Conservation (phyloP, 1,140 invertebrate genomes). For the Lanistes nyassanus region DNA sequence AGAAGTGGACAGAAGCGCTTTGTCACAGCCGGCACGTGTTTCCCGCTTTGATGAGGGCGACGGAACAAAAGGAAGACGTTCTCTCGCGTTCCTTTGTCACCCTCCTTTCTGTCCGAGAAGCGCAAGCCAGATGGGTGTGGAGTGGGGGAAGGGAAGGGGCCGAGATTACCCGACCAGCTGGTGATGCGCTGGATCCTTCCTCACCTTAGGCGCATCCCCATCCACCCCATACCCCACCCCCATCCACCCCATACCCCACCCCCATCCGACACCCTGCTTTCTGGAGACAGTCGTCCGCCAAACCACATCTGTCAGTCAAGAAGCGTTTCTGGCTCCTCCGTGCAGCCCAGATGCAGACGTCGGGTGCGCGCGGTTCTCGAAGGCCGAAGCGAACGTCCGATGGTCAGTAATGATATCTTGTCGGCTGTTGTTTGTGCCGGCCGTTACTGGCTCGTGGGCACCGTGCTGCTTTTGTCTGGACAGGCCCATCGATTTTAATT, state of each 20-base stretch:
- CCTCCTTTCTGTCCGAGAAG: too few species aligned
- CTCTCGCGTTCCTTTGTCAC: too few species aligned
- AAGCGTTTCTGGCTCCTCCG: background rate
- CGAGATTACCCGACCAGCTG: background rate
- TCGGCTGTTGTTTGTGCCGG: background rate
- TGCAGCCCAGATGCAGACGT: background rate
- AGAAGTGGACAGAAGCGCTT: too few species aligned
- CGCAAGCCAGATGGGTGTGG: too few species aligned
- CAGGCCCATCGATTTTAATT: conserved; percentile 6
- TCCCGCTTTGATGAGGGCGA: too few species aligned
- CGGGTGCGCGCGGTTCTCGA: background rate
- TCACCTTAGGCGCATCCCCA: background rate
- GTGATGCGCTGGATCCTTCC: background rate
- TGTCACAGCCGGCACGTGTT: too few species aligned
- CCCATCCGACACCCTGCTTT: background rate
- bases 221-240: background rate
- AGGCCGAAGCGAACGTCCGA: background rate
- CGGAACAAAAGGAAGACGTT: too few species aligned
- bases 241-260: background rate
- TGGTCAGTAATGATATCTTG: conserved; percentile 10
- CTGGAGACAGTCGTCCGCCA: background rate
- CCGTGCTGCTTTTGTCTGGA: background rate
- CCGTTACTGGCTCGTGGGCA: background rate
- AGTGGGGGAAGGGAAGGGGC: too few species aligned
- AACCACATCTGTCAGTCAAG: conserved; percentile 1